phyloP scores from a whole-genome alignment of 2,797 vertebrate genomes.

The Eupleurogrammus muticus region DNA sequence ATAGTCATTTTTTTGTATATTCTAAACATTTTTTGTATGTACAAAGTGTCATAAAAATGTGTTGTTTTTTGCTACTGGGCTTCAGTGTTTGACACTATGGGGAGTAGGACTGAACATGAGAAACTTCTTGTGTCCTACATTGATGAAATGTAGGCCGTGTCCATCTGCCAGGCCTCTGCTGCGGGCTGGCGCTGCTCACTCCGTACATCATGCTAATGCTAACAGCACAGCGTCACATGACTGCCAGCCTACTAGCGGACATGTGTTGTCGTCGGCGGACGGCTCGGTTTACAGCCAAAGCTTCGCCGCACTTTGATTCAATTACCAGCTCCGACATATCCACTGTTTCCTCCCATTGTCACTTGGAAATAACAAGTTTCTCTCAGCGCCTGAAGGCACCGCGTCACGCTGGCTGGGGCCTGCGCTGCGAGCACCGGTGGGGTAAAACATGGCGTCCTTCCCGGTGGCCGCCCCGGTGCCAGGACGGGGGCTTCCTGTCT shows the following conservation, averaged over 20 bases:
- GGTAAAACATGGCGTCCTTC: slow-evolving; percentile 79
- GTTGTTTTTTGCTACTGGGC: too few relatives aligned
- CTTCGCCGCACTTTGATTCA: slow-evolving; percentile 64
- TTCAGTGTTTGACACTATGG: background rate
- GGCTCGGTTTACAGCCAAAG: slow-evolving; percentile 45
- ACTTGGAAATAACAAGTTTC: slow-evolving; percentile 77
- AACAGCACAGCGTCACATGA: slow-evolving; percentile 44
- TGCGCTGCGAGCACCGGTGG: slow-evolving; percentile 60
- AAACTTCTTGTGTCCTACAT: slow-evolving; percentile 51
- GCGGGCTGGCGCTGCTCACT: slow-evolving; percentile 47
- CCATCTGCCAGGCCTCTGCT: slow-evolving; percentile 55
- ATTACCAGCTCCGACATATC: slow-evolving; percentile 57
- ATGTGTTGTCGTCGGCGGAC: slow-evolving; percentile 53
- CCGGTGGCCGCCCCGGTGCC: slow-evolving; percentile 67
- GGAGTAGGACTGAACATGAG: slow-evolving; percentile 10
- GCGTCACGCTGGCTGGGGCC: slow-evolving; percentile 58
- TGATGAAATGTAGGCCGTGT: slow-evolving; percentile 31
- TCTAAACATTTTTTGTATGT: background rate
- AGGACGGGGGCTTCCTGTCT: slow-evolving; percentile 69
- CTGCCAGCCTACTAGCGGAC: slow-evolving; percentile 38
- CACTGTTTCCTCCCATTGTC: slow-evolving; percentile 46
- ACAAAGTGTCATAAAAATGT: background rate
- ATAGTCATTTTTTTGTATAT: too few relatives aligned
- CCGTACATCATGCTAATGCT: slow-evolving; percentile 32
- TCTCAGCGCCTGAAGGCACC: slow-evolving; percentile 73